Percentiles rank a stretch among this genome's conserved stretches.
Conservation (phyloP, 1,140 invertebrate species). For the Atta colombica region DNA sequence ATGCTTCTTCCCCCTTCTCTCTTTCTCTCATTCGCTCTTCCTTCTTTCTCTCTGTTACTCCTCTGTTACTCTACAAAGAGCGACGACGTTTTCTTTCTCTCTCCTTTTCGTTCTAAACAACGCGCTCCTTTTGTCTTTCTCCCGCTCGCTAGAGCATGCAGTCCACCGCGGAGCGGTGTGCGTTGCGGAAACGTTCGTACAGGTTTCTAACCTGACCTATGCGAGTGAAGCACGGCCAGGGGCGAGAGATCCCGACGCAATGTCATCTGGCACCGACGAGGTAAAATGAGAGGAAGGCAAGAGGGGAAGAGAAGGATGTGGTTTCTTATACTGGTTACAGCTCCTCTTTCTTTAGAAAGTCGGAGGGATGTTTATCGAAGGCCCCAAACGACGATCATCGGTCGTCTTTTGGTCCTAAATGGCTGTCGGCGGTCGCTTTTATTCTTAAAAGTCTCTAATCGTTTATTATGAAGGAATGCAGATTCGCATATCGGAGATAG, state of each 20-base stretch:
- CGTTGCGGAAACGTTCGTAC: conserved; percentile 72
- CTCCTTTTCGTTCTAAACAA: conserved; percentile 8
- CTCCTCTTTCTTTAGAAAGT: background rate
- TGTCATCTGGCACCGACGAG: conserved; percentile 61
- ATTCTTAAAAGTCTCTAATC: background rate
- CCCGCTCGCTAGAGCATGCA: conserved; percentile 35
- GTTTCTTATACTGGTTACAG: background rate
- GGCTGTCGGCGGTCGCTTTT: background rate
- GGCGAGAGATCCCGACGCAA: conserved; percentile 65
- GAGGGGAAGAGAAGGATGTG: background rate
- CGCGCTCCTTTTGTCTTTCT: conserved; percentile 44
- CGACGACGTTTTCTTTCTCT: conserved; percentile 39
- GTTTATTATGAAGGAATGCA: background rate
- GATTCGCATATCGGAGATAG: background rate
- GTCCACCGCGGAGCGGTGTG: conserved; percentile 13
- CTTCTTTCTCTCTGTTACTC: conserved; percentile 19
- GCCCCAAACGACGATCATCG: conserved; percentile 24
- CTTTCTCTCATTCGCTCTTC: background rate
- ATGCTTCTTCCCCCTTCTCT: background rate
- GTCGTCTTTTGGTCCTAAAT: background rate
- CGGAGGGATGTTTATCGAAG: conserved; percentile 12
- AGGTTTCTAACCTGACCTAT: conserved; percentile 76
- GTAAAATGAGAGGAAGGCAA: background rate
- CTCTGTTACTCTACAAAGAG: background rate
- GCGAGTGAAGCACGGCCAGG: conserved; percentile 67